phyloP scores from a whole-genome alignment of 2,113 vertebrate genomes.

The Grus americana region DNA sequence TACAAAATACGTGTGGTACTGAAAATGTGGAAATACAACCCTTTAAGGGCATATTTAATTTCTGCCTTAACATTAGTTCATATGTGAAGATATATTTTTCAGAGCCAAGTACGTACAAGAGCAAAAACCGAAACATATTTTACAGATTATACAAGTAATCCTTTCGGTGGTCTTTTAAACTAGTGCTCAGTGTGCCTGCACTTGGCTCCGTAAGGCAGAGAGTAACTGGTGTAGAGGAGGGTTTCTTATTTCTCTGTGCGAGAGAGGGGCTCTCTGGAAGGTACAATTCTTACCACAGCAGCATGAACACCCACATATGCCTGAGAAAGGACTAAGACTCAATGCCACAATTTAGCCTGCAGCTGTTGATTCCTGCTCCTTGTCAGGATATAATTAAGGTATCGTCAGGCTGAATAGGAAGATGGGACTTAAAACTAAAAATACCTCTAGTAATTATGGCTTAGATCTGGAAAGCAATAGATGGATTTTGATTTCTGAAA shows the following conservation, averaged over 20 bases:
- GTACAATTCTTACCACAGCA: neutral
- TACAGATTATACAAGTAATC: neutral
- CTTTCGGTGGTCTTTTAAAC: neutral
- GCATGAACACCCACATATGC: neutral
- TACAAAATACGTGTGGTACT: neutral
- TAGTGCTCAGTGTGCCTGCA: neutral
- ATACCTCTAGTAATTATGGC: constrained; percentile 70
- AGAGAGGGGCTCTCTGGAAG: neutral
- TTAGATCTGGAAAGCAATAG: neutral
- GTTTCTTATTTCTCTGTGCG: neutral
- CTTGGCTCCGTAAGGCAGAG: neutral
- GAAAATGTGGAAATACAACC: neutral
- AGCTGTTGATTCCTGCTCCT: constrained; percentile 29
- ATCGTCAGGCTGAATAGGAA: constrained; percentile 54
- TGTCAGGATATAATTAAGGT: constrained; percentile 68
- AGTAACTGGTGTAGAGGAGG: neutral
- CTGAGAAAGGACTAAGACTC: neutral
- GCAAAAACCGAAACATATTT: neutral
- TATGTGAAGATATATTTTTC: neutral
- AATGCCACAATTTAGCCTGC: neutral
- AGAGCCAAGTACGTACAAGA: neutral
- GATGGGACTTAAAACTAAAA: constrained; percentile 71
- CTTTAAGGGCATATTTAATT: neutral
- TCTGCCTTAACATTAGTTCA: neutral
- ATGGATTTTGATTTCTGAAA: constrained; percentile 41